Percentiles rank a stretch among this genome's conserved stretches.
These are phyloP conservation scores for Caenorhabditis zanzibari DNA, from an alignment of 2,888 invertebrate species.

Conservation along the genomic window DNA sequence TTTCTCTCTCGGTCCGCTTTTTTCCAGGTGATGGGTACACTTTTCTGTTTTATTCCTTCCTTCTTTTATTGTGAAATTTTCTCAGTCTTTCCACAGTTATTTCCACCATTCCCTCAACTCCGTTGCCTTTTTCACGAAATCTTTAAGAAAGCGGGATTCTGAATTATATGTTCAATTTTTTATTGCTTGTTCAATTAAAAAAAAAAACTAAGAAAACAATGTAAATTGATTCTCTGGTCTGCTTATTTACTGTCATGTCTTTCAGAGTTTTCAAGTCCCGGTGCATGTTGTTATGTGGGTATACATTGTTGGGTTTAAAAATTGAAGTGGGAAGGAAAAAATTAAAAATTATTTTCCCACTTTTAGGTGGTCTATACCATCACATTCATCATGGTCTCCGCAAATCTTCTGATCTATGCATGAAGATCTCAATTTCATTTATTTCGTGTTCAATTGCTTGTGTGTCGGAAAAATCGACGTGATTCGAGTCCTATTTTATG, in stretches of 20 bases:
- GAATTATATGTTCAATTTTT: conserved; percentile 21
- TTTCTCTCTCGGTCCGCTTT: conserved; percentile 22
- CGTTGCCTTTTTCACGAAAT: conserved; percentile 20
- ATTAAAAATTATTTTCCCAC: background rate
- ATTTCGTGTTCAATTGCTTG: no score
- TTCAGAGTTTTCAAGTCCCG: background rate
- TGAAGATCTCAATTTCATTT: no score
- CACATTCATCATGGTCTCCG: conserved; percentile 4
- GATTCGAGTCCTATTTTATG: background rate
- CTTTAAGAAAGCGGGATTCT: conserved; percentile 31
- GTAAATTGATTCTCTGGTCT: conserved; percentile 43
- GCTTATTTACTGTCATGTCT: background rate
- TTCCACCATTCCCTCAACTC: background rate
- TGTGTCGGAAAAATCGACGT: no score
- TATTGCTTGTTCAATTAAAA: background rate
- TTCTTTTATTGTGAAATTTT: background rate
- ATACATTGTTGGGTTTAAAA: background rate
- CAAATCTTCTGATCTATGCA: conserved; percentile 4
- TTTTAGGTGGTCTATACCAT: conserved; percentile 26
- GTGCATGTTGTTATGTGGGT: background rate
- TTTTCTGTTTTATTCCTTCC: background rate
- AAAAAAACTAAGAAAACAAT: conserved; percentile 17
- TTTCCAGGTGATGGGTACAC: conserved; percentile 18
- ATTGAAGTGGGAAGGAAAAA: background rate
- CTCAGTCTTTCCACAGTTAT: conserved; percentile 5